Conservation (phyloP, 2,797 vertebrate species). For the Pangasius larnaudii region DNA sequence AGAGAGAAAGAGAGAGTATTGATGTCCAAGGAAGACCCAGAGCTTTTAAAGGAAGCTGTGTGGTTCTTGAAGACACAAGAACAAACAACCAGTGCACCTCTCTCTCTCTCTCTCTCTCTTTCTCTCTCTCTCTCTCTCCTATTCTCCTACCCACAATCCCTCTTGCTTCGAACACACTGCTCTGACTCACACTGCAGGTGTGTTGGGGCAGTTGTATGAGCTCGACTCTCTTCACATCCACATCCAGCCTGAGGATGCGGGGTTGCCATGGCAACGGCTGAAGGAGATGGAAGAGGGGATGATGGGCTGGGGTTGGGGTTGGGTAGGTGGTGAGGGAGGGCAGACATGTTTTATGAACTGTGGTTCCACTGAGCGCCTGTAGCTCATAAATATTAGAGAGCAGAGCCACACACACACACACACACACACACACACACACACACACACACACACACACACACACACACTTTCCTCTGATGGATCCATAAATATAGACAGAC, state of each 20-base stretch:
- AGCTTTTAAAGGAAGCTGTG: neutral
- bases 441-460: neutral
- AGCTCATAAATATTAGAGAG: constrained; percentile 63
- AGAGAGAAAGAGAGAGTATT: neutral
- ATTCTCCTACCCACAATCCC: neutral
- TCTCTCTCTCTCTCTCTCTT: neutral
- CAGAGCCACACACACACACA: constrained; percentile 7
- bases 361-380: constrained; percentile 40
- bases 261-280: constrained; percentile 56
- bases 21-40: neutral
- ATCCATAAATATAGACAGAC: constrained; percentile 53
- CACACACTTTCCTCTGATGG: constrained; percentile 28
- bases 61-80: neutral
- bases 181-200: constrained; percentile 36
- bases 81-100: neutral
- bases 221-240: neutral
- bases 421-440: constrained; percentile 14
- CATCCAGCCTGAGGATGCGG: constrained; percentile 44
- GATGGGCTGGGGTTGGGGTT: constrained; percentile 5
- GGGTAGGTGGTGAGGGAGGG: constrained; percentile 20
- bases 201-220: constrained; percentile 9
- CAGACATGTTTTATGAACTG: constrained; percentile 56
- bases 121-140: neutral
- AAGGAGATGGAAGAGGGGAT: constrained; percentile 36
- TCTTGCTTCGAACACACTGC: neutral